A percentile compares a stretch with the other conserved stretches of the same genome.
Conservation (phyloP, 2,888 invertebrate genomes). For the Dryobotodes eremita region DNA sequence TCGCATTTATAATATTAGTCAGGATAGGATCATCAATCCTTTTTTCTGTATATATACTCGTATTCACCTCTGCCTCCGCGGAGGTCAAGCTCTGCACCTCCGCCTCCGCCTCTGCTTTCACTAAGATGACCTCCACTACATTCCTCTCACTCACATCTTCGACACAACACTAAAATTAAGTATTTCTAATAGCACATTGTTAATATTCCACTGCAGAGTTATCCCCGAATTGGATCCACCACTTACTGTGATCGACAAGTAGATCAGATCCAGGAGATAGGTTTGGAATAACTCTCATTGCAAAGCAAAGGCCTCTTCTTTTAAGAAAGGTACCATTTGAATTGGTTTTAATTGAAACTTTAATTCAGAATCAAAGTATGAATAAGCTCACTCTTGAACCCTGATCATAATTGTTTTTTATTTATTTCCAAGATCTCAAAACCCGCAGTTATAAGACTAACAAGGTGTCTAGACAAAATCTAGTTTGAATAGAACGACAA, state of each 20-base stretch:
- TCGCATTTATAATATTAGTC: too few relatives aligned
- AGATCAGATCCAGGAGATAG: background rate
- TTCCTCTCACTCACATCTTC: background rate
- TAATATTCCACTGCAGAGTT: too few relatives aligned
- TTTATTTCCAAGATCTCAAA: background rate
- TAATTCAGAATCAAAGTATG: background rate
- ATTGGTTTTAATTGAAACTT: background rate
- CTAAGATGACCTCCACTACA: background rate
- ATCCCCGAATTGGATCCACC: background rate
- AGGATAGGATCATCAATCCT: background rate
- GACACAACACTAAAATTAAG: background rate
- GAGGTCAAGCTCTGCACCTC: background rate
- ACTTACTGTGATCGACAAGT: background rate
- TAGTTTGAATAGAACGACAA: conserved; percentile 45
- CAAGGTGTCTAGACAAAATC: conserved; percentile 40
- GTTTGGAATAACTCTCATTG: background rate
- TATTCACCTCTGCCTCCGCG: too few relatives aligned
- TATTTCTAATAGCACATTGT: background rate
- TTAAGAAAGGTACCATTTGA: background rate
- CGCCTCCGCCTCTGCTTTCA: background rate
- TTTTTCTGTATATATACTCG: background rate
- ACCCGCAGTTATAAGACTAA: background rate
- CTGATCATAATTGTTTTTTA: background rate
- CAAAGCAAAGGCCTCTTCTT: background rate
- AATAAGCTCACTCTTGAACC: too few relatives aligned